Evolutionary conservation across 1,140 invertebrate genomes (phyloP).

Genomic region (Popillia japonica): DNA sequence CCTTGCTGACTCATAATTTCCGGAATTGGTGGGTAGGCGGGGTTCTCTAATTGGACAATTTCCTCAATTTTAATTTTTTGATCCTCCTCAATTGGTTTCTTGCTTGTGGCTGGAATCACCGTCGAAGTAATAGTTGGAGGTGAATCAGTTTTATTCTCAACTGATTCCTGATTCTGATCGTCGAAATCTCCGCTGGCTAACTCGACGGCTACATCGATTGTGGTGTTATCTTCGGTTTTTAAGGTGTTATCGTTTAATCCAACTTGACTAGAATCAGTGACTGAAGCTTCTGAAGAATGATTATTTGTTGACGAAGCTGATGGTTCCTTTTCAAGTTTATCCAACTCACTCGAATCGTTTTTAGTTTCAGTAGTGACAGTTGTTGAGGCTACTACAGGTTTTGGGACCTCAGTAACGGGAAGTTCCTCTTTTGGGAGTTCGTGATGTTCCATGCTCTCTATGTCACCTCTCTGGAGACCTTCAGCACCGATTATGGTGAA

Average conservation of each 20-base stretch:
- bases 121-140: background rate
- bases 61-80: conserved; percentile 24
- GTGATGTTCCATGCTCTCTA: conserved; percentile 55
- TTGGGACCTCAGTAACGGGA: background rate
- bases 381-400: background rate
- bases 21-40: conserved; percentile 59
- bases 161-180: background rate
- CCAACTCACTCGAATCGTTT: background rate
- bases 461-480: conserved; percentile 58
- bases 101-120: background rate
- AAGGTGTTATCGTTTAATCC: background rate
- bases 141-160: background rate
- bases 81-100: conserved; percentile 28
- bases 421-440: conserved; percentile 39
- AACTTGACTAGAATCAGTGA: background rate
- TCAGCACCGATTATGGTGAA: conserved; percentile 61
- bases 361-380: conserved; percentile 14
- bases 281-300: background rate
- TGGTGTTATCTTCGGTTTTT: conserved; percentile 22
- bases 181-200: background rate
- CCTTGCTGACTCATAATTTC: conserved; percentile 51
- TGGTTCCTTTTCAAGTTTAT: conserved; percentile 6
- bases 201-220: conserved; percentile 36
- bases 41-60: conserved; percentile 50
- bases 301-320: background rate